Percentiles rank a stretch among this genome's conserved stretches.
These are phyloP conservation scores for Leucophenga varia DNA, from an alignment of 1,140 invertebrate genomes.

Conservation along the genomic window DNA sequence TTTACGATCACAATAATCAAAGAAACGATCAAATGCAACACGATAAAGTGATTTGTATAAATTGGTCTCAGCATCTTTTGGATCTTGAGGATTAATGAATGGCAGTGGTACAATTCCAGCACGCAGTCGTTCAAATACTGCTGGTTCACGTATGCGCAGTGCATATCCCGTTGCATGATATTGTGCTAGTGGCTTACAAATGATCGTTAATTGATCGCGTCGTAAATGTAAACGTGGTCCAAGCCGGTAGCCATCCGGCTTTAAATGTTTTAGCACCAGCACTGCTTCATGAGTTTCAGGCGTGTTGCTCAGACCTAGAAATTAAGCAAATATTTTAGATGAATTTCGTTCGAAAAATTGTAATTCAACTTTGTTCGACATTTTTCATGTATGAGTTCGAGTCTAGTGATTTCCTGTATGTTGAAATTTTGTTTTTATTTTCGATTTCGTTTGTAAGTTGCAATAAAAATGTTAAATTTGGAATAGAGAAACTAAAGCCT, in stretches of 20 bases:
- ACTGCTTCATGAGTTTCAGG: slow-evolving; percentile 25
- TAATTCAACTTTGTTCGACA: background rate
- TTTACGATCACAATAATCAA: slow-evolving; percentile 32
- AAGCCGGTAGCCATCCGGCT: slow-evolving; percentile 30
- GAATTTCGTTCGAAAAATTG: no score
- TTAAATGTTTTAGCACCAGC: slow-evolving; percentile 44
- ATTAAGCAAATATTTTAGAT: background rate
- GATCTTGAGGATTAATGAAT: slow-evolving; percentile 19
- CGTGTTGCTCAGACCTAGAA: slow-evolving; percentile 21
- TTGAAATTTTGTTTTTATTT: no score
- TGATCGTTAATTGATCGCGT: slow-evolving; percentile 36
- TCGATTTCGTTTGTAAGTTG: no score
- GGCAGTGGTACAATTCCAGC: slow-evolving; percentile 24
- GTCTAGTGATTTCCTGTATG: no score
- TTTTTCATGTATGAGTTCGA: background rate
- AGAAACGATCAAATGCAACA: slow-evolving; percentile 42
- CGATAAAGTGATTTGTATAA: slow-evolving; percentile 32
- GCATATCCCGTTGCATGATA: slow-evolving; percentile 48
- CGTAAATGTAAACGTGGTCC: slow-evolving; percentile 37
- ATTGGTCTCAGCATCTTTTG: slow-evolving; percentile 8
- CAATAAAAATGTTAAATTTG: no score
- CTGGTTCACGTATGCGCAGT: slow-evolving; percentile 28
- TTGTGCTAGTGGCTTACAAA: slow-evolving; percentile 31
- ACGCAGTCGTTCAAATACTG: slow-evolving; percentile 25
- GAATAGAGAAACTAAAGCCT: no score